Evolutionary conservation across 2,888 invertebrate species (phyloP).

Genomic region (Argyresthia goedartella): DNA sequence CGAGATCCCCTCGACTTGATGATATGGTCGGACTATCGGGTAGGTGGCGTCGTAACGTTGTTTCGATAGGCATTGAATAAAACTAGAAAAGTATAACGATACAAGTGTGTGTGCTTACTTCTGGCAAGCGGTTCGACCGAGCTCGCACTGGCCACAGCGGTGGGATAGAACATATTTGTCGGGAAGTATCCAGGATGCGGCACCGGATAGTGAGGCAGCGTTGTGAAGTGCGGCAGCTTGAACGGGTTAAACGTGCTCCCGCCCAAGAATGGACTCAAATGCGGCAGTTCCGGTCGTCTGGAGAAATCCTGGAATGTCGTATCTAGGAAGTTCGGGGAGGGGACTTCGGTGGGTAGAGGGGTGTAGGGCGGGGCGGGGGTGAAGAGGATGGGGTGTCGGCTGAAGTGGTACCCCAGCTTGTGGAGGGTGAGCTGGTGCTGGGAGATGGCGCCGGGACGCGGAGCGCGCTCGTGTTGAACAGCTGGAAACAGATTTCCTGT

Average conservation of each 20-base stretch:
- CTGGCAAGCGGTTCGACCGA: conserved; percentile 13
- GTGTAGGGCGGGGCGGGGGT: conserved; percentile 33
- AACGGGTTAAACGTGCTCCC: conserved; percentile 30
- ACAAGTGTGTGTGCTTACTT: no score
- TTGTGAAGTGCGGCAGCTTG: conserved; percentile 48
- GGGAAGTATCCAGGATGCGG: conserved; percentile 53
- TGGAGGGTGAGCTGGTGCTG: conserved; percentile 57
- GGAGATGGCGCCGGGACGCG: conserved; percentile 61
- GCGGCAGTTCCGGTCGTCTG: conserved; percentile 23
- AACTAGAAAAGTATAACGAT: no score
- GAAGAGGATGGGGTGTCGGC: conserved; percentile 38
- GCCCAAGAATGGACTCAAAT: conserved; percentile 18
- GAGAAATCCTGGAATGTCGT: conserved; percentile 39
- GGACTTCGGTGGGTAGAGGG: conserved; percentile 24
- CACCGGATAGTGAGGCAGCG: conserved; percentile 44
- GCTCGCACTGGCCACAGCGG: conserved; percentile 31
- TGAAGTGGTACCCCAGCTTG: conserved; percentile 56
- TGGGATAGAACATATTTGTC: conserved; percentile 52
- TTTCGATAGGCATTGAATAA: no score
- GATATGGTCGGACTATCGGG: no score
- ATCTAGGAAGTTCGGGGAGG: conserved; percentile 27
- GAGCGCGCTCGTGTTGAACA: conserved; percentile 92
- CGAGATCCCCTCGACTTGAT: no score
- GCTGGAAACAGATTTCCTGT: conserved; percentile 66
- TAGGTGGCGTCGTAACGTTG: no score